Evolutionary conservation across 1,140 invertebrate genomes (phyloP), one percentile per base, ranked within the genome.

Genomic region (Drosophila nigrodunni): DNA sequence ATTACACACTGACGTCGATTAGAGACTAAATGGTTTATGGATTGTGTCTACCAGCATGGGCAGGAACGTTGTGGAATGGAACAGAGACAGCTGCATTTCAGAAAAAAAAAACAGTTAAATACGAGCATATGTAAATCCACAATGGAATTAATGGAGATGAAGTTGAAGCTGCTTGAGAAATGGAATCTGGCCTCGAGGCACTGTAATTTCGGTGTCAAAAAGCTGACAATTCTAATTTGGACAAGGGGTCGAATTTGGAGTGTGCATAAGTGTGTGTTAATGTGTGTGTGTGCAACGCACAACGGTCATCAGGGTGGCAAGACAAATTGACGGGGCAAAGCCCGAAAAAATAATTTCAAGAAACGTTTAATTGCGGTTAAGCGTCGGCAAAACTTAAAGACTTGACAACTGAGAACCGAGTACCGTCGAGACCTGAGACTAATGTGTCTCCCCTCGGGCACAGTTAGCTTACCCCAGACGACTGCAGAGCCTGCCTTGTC

Each of bases 221-320:
- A 55, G 83, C 83, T 87, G 82, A 88, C 82, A 88, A 79, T 88
- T 87, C 82, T 88, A 87, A 87, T 87, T 87, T 88, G 80, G 76
- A 64, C 47, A 70, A 39, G 66, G 81, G 68, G 65, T 65, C 60
- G 74, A 43, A 5, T 9, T 7, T 43, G 39, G 25, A 30, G 25
- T 30, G 25, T 30, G 25, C 1, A 0, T 1, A 5, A 6, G 41
- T 13, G 41, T 43, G 41, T 43, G 41, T n/a, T 1, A 6, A 2
- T 11, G n/a, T 6, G 9, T 13, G 10, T n/a, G 41, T 43, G 18
- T 43, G 4, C 39, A 43, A 43, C 39, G 49, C 47, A 54, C 55
- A 59, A 55, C 39, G 46, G 47, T 39, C 71, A 60, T 68, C 80
- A 65, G 81, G 82, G 82, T 85, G 82, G 78, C 82, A 86, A 77